Conservation (phyloP, 2,113 vertebrate species). For the Argyrosomus japonicus region DNA sequence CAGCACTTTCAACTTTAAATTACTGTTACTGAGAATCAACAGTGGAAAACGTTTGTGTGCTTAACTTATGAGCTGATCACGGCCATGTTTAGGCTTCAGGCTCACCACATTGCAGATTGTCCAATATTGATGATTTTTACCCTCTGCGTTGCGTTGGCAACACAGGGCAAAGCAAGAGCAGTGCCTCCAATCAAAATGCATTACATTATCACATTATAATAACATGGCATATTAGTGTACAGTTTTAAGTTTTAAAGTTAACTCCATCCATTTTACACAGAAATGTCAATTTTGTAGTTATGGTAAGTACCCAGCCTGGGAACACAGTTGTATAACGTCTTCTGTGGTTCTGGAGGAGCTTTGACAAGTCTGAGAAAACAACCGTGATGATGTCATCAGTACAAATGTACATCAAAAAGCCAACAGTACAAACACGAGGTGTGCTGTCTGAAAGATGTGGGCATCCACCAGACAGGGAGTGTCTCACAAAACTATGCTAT, state of each 20-base stretch:
- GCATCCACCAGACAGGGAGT: no score
- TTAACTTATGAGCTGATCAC: slow-evolving; percentile 7
- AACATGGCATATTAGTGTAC: background rate
- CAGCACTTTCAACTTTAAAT: slow-evolving; percentile 8
- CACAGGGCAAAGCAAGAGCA: background rate
- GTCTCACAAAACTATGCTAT: no score
- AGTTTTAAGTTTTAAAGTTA: background rate
- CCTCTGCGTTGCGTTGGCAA: background rate
- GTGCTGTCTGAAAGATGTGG: no score
- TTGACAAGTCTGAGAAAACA: background rate
- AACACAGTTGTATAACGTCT: no score
- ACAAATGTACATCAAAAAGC: background rate
- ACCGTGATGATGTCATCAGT: background rate
- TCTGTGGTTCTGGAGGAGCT: background rate
- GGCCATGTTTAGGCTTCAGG: slow-evolving; percentile 9
- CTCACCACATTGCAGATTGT: background rate
- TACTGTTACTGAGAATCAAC: background rate
- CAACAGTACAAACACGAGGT: no score
- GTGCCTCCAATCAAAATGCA: background rate
- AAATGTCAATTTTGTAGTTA: background rate
- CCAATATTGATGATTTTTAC: background rate
- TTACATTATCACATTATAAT: background rate
- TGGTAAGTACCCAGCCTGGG: background rate
- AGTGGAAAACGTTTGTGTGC: background rate
- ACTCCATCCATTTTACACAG: background rate